Percentiles rank a stretch among this genome's conserved stretches.
These are phyloP conservation scores for Drosophila lowei DNA, from an alignment of 1,140 invertebrate genomes.

Conservation along the genomic window DNA sequence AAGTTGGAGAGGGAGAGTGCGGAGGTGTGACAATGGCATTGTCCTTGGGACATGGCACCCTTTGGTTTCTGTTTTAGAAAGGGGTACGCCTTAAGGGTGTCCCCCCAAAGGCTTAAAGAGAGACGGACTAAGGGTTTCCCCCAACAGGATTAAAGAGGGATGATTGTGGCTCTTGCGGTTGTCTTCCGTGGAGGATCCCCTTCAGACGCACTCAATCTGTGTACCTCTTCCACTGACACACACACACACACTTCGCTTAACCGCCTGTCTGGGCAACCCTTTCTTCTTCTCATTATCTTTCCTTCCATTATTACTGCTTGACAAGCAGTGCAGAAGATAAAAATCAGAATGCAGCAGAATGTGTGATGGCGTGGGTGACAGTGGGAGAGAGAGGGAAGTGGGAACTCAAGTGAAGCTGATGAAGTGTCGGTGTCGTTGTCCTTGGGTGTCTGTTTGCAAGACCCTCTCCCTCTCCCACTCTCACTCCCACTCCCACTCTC, in stretches of 20 bases:
- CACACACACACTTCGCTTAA: no score
- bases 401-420: conserved; percentile 25
- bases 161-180: conserved; percentile 1
- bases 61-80: neutral
- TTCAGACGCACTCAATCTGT: no score
- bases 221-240: no score
- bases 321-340: neutral
- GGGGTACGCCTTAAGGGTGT: no score
- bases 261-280: conserved; percentile 11
- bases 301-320: conserved; percentile 1
- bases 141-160: no score
- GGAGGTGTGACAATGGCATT: conserved; percentile 21
- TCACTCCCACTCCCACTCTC: neutral
- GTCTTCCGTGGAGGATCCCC: no score
- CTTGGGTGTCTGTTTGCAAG: conserved; percentile 1
- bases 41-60: conserved; percentile 7
- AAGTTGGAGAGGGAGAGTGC: no score
- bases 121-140: no score
- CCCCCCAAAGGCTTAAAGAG: no score
- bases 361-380: no score
- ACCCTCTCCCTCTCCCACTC: neutral
- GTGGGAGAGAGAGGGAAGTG: neutral
- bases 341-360: no score
- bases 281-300: neutral
- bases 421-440: conserved; percentile 18